A percentile compares a stretch with the other conserved stretches of the same genome.
Conservation (phyloP, 2,888 invertebrate species). For the Eutolmus rufibarbis region DNA sequence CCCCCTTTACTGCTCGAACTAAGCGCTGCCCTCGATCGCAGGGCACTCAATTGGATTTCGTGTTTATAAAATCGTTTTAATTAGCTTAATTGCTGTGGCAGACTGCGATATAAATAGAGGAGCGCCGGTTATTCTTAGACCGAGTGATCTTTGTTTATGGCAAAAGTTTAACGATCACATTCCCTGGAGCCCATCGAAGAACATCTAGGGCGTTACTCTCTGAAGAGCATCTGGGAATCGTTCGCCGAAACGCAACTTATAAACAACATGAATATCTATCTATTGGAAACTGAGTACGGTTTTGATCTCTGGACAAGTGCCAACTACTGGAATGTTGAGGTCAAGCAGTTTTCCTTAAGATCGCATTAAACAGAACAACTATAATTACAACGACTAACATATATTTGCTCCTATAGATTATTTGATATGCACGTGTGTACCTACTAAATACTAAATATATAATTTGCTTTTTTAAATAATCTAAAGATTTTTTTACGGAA, state of each 20-base stretch:
- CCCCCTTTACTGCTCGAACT: not conserved
- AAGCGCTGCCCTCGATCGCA: not conserved
- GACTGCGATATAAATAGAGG: constrained; percentile 21
- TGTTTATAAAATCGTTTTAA: constrained; percentile 34
- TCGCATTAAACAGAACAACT: not conserved
- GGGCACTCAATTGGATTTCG: constrained; percentile 1
- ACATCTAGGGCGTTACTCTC: not conserved
- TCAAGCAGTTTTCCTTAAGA: not conserved
- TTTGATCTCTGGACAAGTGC: not conserved
- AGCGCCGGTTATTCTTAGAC: not conserved
- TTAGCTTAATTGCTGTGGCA: constrained; percentile 21
- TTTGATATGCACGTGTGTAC: no score
- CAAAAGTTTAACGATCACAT: not conserved
- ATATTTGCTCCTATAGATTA: no score
- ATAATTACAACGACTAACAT: not conserved
- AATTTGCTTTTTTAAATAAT: no score
- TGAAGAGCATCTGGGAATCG: not conserved
- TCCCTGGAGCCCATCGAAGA: not conserved
- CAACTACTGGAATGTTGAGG: not conserved
- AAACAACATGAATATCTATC: not conserved
- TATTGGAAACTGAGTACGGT: not conserved
- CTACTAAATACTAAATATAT: no score
- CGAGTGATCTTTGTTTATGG: not conserved
- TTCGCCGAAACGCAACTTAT: not conserved
- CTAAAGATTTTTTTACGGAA: no score